phyloP scores from a whole-genome alignment of 1,140 invertebrate species.

The Dendroctonus ponderosae region DNA sequence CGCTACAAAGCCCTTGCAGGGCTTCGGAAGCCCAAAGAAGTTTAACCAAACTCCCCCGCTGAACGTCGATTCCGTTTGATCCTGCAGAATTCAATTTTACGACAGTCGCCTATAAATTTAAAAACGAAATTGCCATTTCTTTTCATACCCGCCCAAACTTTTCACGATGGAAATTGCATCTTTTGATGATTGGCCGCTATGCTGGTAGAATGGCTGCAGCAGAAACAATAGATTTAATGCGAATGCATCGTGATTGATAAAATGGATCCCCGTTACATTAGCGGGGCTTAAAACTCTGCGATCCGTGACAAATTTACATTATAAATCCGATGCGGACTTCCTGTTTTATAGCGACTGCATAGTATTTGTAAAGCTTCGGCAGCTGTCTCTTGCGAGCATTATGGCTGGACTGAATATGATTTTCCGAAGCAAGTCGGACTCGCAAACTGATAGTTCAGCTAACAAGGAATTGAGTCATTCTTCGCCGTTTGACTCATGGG shows the following conservation, averaged over 20 bases:
- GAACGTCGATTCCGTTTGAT: conserved; percentile 22
- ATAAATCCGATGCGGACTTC: conserved; percentile 21
- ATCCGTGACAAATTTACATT: conserved; percentile 27
- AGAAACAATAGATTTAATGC: conserved; percentile 12
- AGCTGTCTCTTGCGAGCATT: conserved; percentile 1
- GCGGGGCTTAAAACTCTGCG: conserved; percentile 4
- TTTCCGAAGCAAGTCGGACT: no score
- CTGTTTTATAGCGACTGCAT: conserved; percentile 10
- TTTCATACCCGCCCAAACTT: conserved; percentile 4
- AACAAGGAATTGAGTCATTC: no score
- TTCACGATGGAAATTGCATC: not conserved
- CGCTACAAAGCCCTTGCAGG: conserved; percentile 21
- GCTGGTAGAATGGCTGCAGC: not conserved
- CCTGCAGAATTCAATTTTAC: conserved; percentile 24
- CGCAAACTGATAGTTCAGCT: no score
- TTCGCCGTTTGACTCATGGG: no score
- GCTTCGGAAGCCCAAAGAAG: conserved; percentile 22
- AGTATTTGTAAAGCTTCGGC: conserved; percentile 22
- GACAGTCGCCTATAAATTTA: conserved; percentile 23
- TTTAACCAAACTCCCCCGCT: conserved; percentile 5
- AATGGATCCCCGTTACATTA: conserved; percentile 16
- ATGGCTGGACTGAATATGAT: no score
- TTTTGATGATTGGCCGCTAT: not conserved
- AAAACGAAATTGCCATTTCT: conserved; percentile 28
- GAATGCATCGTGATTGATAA: conserved; percentile 17